Base-by-base conservation (phyloP, 1,140 invertebrate species). In the Harlomillsia oculata region DNA sequence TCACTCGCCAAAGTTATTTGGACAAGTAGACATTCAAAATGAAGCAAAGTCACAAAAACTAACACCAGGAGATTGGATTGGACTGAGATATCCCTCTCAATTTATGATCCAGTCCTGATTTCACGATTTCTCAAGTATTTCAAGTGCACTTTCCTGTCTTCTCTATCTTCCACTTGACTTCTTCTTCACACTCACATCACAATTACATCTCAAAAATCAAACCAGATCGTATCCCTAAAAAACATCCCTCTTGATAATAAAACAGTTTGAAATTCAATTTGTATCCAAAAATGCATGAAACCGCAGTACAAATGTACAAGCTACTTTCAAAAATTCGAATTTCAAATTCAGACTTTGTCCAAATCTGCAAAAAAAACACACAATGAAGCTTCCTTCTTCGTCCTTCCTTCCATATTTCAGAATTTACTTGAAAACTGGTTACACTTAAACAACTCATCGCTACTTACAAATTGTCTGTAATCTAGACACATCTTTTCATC, bases 31-130 rank as follows among this genome's bases (percentile, higher is more conserved):
- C 30, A 48, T 48, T 16, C 25, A 32, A 48, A 48, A 28, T 20
- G 14, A 48, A 32, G 13, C 13, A 16, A 30, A 21, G n/a, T 6
- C 14, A 32, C 20, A 8, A 21, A 48, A 11, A 48, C 39, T 41
- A 32, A 6, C 18, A 48, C 16, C 34, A 48, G 28, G 28, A 28
- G n/a, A 45, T 28, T 14, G 14, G 14, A 32, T 48, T 48, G 45
- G 34, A 50, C 30, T 50, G 34, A 50, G 48, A 34, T 50, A 50
- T 50, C 34, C 34, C n/a, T 6, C 20, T 26, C 39, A 50, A 50
- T 50, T 50, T 50, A 50, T 50, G 13, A 50, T 39, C 48, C 23
- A 16, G 48, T 39, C 23, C 32, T 37, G n/a, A n/a, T n/a, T n/a
- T n/a, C 32, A 40, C 8, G 18, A 18, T 9, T 8, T 34, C 8